These are phyloP conservation scores for Bradypodion pumilum DNA, from an alignment of 2,797 vertebrate species.

Conservation along the genomic window DNA sequence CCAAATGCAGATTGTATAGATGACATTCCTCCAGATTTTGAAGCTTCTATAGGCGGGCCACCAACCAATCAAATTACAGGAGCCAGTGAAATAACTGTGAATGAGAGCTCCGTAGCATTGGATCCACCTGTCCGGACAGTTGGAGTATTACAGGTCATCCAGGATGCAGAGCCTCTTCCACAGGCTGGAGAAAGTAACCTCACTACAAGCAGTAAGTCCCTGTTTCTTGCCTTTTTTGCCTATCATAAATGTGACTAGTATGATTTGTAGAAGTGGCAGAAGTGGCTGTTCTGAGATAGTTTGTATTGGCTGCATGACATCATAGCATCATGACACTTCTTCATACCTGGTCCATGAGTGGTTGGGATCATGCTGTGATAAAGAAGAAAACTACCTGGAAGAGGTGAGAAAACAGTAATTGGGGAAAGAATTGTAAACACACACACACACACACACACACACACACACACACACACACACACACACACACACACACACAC, in stretches of 20 bases:
- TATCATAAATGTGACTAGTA: neutral
- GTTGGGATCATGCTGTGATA: neutral
- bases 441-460: too few relatives aligned
- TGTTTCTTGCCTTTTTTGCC: conserved; percentile 29
- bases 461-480: too few relatives aligned
- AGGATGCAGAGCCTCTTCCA: conserved; percentile 76
- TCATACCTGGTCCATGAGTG: neutral
- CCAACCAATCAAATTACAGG: conserved; percentile 88
- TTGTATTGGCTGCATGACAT: neutral
- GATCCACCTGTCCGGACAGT: conserved; percentile 80
- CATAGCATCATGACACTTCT: neutral
- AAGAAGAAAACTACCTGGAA: neutral
- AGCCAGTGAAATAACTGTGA: conserved; percentile 89
- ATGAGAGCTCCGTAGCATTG: conserved; percentile 89
- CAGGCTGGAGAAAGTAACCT: conserved; percentile 80
- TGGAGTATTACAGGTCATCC: conserved; percentile 82
- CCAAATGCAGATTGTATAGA: conserved; percentile 90
- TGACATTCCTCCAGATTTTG: conserved; percentile 89
- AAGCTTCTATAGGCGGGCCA: conserved; percentile 84
- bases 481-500: too few relatives aligned
- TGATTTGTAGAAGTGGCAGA: neutral
- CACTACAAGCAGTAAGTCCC: conserved; percentile 87
- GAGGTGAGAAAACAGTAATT: neutral
- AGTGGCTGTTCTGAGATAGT: neutral
- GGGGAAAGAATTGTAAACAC: neutral